Percentiles rank a stretch among this genome's conserved stretches.
These are phyloP conservation scores for Ginglymostoma cirratum DNA, from an alignment of 2,113 vertebrate species.

Conservation along the genomic window DNA sequence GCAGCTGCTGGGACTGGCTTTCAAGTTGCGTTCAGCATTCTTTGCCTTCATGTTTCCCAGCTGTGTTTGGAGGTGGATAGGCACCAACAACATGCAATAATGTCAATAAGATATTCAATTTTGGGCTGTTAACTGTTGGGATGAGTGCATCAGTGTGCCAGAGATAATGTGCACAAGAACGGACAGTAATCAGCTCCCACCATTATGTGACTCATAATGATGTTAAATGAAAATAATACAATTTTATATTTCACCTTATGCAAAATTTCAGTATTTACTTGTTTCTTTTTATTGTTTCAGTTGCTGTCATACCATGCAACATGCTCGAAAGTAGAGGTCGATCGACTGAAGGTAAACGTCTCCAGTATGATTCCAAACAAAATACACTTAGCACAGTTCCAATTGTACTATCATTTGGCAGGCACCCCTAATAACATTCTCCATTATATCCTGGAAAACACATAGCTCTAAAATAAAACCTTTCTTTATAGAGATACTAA, in stretches of 20 bases:
- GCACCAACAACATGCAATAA: not conserved
- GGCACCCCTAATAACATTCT: constrained; percentile 2
- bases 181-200: not conserved
- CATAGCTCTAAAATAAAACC: constrained; percentile 5
- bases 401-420: not conserved
- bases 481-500: constrained; percentile 16
- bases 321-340: constrained; percentile 68
- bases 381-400: not conserved
- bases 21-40: not conserved
- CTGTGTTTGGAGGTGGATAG: not conserved
- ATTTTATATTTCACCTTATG: not conserved
- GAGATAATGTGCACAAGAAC: not conserved
- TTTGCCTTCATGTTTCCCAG: not conserved
- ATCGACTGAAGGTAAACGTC: constrained; percentile 62
- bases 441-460: constrained; percentile 10
- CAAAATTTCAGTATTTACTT: constrained; percentile 19
- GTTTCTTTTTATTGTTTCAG: constrained; percentile 45
- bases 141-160: not conserved
- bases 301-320: constrained; percentile 71
- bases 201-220: not conserved
- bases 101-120: not conserved
- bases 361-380: not conserved
- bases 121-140: not conserved
- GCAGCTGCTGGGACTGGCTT: too few relatives aligned
- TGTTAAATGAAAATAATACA: not conserved